Evolutionary conservation across 1,140 invertebrate genomes (phyloP), one percentile per base, ranked within the genome.

Genomic region (Helicoverpa zea): DNA sequence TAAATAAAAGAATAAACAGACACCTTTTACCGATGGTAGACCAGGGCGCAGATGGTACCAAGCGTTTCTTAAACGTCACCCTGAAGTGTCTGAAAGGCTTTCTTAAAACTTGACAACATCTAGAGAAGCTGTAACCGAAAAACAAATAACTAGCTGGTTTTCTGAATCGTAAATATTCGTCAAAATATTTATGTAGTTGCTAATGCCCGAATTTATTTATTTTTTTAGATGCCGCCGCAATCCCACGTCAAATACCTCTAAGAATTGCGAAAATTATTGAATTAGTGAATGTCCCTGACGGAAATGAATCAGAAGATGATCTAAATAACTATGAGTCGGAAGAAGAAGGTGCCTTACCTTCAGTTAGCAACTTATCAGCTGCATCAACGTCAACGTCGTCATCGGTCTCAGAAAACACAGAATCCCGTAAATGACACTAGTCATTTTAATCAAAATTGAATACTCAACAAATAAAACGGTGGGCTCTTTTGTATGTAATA

Each of bases 221-320:
- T 54, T 12, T n/a, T 54, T 54, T 54, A 54, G n/a, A 54, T 54
- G 52, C 52, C 52, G 52, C 52, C 52, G 52, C 52, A 11, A 54
- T 54, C 9, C 52, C 14, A 54, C 52, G 52, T 54, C 52, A 54
- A 14, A 54, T 11, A 54, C 52, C 52, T 13, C 35, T 54, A 54
- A 54, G 3, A 54, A 54, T 3, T 14, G 13, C 9, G 9, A 12
- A 54, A 54, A 54, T 54, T 54, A 12, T 54, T 54, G 52, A 54
- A 54, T 54, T 54, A n/a, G 13, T 54, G n/a, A 54, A 54, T 54
- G 3, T 54, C 52, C 52, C 52, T 54, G 52, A 54, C 13, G 52
- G 51, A 52, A 10, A 52, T 52, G 51, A 52, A 52, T 52, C 51
- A 52, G 51, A 52, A 52, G 51, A 52, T 52, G 51, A 52, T 52